Evolutionary conservation across 2,797 vertebrate genomes (phyloP).

Genomic region (Coendou prehensilis): DNA sequence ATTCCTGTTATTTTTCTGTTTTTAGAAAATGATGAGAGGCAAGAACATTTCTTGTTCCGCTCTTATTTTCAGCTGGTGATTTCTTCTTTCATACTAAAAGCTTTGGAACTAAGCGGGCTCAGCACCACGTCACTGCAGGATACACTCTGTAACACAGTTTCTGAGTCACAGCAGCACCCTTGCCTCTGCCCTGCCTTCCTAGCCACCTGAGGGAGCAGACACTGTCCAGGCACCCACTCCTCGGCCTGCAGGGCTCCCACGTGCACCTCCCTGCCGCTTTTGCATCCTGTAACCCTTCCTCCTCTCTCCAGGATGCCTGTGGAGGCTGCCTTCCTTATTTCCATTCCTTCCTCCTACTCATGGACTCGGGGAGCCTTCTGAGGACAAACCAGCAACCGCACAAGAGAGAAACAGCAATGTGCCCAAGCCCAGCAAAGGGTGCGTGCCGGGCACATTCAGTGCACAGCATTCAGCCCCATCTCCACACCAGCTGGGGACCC

Average conservation of each 20-base stretch:
- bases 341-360: background rate
- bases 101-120: background rate
- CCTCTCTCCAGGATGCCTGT: accelerated
- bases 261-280: accelerated
- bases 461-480: background rate
- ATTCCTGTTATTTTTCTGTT: background rate
- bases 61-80: background rate
- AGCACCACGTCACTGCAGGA: too few relatives aligned
- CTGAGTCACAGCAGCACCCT: background rate
- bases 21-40: background rate
- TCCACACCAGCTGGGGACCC: accelerated
- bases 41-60: background rate
- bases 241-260: background rate
- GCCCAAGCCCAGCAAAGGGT: background rate
- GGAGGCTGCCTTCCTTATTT: background rate
- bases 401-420: background rate
- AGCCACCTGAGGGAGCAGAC: background rate
- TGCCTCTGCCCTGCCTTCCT: accelerated
- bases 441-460: too few relatives aligned
- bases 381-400: background rate
- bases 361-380: background rate
- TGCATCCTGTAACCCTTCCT: too few relatives aligned
- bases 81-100: background rate
- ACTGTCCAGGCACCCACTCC: background rate
- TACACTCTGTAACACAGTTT: background rate